Conservation (phyloP, 2,888 invertebrate genomes). For the Drosophila tanythrix region DNA sequence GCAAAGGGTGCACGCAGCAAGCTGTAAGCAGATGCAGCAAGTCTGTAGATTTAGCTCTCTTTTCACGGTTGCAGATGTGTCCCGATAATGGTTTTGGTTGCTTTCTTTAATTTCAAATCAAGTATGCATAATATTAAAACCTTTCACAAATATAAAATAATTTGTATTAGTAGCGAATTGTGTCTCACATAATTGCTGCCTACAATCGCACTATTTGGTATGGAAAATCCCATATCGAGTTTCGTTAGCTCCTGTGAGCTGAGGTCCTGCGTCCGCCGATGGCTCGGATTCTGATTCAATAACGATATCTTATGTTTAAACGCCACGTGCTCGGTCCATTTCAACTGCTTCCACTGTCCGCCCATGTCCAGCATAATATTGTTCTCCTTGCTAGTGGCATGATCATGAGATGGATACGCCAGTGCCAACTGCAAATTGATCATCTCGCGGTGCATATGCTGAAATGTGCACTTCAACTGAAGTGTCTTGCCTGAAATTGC, state of each 20-base stretch:
- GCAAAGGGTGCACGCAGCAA: slow-evolving; percentile 91
- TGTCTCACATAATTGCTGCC: slow-evolving; percentile 85
- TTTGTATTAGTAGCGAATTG: slow-evolving; percentile 86
- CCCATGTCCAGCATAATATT: slow-evolving; percentile 83
- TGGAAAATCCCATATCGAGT: slow-evolving; percentile 85
- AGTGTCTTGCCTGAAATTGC: slow-evolving; percentile 73
- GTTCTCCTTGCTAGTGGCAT: slow-evolving; percentile 54
- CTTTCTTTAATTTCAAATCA: slow-evolving; percentile 45
- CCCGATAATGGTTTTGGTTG: slow-evolving; percentile 57
- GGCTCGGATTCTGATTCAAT: slow-evolving; percentile 80
- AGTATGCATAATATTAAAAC: slow-evolving; percentile 15
- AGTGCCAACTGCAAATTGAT: slow-evolving; percentile 80
- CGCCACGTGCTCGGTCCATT: slow-evolving; percentile 69
- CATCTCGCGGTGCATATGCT: slow-evolving; percentile 84
- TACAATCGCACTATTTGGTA: slow-evolving; percentile 85
- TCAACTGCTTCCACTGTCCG: slow-evolving; percentile 80
- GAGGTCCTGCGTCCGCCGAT: slow-evolving; percentile 78
- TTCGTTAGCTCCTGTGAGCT: slow-evolving; percentile 83
- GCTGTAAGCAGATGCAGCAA: slow-evolving; percentile 85
- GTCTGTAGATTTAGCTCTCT: slow-evolving; percentile 84
- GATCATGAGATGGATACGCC: slow-evolving; percentile 35
- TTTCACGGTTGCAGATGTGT: background rate
- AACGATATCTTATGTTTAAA: slow-evolving; percentile 84
- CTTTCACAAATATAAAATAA: slow-evolving; percentile 86
- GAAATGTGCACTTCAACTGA: slow-evolving; percentile 82